Evolutionary conservation across 2,113 vertebrate species (phyloP).

Genomic region (Regulus satrapa): DNA sequence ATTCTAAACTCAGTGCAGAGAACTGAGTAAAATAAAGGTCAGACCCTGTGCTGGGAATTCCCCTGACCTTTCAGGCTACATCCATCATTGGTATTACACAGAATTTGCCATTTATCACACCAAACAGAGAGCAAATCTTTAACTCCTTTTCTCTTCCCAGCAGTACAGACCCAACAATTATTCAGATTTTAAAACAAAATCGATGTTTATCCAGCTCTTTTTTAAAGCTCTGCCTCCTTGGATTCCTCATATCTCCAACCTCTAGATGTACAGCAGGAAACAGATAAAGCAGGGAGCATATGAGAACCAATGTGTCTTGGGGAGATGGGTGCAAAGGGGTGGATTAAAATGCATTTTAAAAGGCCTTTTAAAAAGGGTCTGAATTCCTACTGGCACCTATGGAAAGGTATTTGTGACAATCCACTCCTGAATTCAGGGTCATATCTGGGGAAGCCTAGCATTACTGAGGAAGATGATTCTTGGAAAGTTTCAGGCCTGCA

Average conservation of each 20-base stretch:
- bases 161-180: constrained; percentile 29
- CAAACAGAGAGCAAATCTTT: constrained; percentile 60
- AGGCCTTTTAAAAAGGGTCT: neutral
- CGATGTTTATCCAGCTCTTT: constrained; percentile 23
- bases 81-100: constrained; percentile 68
- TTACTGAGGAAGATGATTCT: neutral
- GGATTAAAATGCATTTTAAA: neutral
- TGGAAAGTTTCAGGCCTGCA: neutral
- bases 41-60: constrained; percentile 70
- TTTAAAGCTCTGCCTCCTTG: constrained; percentile 6
- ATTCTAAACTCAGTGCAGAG: constrained; percentile 53
- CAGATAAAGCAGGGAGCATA: neutral
- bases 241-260: neutral
- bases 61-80: constrained; percentile 67
- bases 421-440: neutral
- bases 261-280: neutral
- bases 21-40: constrained; percentile 69
- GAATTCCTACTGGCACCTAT: neutral
- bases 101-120: constrained; percentile 69
- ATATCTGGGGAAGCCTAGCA: neutral
- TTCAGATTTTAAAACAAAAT: constrained; percentile 44
- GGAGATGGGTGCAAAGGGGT: neutral
- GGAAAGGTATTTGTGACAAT: neutral
- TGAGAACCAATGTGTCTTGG: neutral
- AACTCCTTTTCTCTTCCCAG: constrained; percentile 43